Base-by-base conservation (phyloP, 2,113 vertebrate species). In the Cephalopholis sonnerati region DNA sequence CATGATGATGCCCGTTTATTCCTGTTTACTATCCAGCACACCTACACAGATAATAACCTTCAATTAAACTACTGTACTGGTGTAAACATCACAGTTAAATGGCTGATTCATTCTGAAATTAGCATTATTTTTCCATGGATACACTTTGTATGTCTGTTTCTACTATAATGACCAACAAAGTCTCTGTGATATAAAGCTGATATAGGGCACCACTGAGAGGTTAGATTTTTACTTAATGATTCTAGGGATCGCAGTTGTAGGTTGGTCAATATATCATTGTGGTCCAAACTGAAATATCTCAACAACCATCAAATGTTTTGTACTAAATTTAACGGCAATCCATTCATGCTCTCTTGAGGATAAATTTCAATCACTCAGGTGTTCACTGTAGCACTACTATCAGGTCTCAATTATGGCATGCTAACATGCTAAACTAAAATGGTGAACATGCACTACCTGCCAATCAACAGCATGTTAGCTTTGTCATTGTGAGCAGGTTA, bases 41-140 rank as follows among this genome's bases (percentile, higher is more conserved):
- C 83, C 72, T 75, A 67, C 74, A 59, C 68, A 63, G 18, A 78
- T 25, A 85, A 81, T 78, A 83, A 85, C 68, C 74, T 24, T 36
- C 22, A 85, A 80, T 88, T 74, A 77, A 66, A 81, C 22, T 1
- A 32, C 2, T 63, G 69, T 57, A 65, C n/a, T 7, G 39, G 58
- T 54, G 73, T 29, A 71, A 24, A 53, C 44, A 71, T 84, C 61
- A 48, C n/a, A 75, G 27, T 41, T 71, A 39, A 72, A 76, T 27
- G 53, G 54, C 15, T 48, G 59, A 55, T 68, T 65, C 25, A 72
- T 11, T 62, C 22, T 64, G 20, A 51, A 29, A 8, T n/a, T 36
- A 9, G 61, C 29, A 70, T 67, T 55, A 58, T 50, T 69, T 69
- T 41, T 69, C 15, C 72, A 10, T 67, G 54, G 27, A n/a, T 32